Conservation (phyloP, 2,888 invertebrate species). For the Caenorhabditis sp. region DNA sequence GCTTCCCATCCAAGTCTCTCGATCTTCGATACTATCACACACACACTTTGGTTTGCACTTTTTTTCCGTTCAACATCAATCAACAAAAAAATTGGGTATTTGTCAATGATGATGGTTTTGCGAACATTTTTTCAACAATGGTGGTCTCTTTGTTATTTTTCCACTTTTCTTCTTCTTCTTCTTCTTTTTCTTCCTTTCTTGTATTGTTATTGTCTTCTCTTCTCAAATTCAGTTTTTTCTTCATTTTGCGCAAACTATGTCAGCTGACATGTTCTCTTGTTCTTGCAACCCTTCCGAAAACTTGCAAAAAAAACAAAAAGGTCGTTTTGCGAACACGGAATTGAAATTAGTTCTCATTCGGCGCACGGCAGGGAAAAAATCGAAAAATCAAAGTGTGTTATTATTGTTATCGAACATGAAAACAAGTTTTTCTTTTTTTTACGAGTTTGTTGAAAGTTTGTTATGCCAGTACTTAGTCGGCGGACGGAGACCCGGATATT, state of each 20-base stretch:
- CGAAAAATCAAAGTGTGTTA: too few relatives aligned
- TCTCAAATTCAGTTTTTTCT: background rate
- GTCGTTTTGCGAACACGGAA: too few relatives aligned
- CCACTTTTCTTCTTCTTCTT: conserved; percentile 8
- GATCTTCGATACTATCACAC: background rate
- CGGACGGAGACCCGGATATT: too few relatives aligned
- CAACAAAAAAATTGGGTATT: conserved; percentile 5
- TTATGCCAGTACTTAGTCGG: too few relatives aligned
- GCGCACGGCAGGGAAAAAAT: too few relatives aligned
- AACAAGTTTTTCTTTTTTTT: too few relatives aligned
- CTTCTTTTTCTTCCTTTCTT: conserved; percentile 5
- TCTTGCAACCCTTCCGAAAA: too few relatives aligned
- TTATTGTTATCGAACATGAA: too few relatives aligned
- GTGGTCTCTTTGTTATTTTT: conserved; percentile 5
- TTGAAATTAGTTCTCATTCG: too few relatives aligned
- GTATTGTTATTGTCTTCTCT: background rate
- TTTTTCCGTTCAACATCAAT: conserved; percentile 1
- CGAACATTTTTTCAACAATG: conserved; percentile 6
- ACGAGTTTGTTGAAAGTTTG: too few relatives aligned
- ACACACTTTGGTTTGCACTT: background rate
- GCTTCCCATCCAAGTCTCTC: background rate
- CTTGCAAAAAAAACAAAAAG: too few relatives aligned
- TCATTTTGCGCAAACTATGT: background rate
- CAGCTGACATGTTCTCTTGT: background rate
- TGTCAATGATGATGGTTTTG: conserved; percentile 1